A percentile compares a stretch with the other conserved stretches of the same genome.
These are phyloP conservation scores for Elymnias hypermnestra DNA, from an alignment of 1,140 invertebrate genomes.

Conservation along the genomic window DNA sequence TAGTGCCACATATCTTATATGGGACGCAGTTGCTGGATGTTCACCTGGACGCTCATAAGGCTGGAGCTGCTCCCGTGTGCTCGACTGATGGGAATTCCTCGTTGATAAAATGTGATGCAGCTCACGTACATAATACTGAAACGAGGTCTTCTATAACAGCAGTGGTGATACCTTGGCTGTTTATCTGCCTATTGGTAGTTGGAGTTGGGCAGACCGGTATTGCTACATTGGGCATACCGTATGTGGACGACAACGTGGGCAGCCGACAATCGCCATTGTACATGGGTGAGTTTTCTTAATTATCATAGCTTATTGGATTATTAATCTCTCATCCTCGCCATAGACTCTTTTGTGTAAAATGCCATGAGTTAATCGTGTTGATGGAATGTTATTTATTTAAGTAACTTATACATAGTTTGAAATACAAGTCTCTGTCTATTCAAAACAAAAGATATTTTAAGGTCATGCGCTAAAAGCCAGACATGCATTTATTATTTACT, in stretches of 20 bases:
- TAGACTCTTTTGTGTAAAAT: too few species aligned
- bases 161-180: slow-evolving; percentile 90
- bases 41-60: slow-evolving; percentile 77
- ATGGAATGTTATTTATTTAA: too few species aligned
- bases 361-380: too few species aligned
- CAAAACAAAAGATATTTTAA: too few species aligned
- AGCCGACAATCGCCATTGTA: slow-evolving; percentile 95
- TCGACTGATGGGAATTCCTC: slow-evolving; percentile 34
- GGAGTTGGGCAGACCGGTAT: slow-evolving; percentile 95
- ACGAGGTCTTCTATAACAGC: slow-evolving; percentile 86
- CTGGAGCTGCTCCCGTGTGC: slow-evolving; percentile 59
- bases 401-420: too few species aligned
- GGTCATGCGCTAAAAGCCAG: too few species aligned
- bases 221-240: slow-evolving; percentile 95
- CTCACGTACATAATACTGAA: slow-evolving; percentile 58
- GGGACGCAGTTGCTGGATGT: slow-evolving; percentile 83
- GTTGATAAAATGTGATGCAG: slow-evolving; percentile 37
- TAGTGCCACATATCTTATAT: slow-evolving; percentile 88
- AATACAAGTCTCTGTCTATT: too few species aligned
- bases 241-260: slow-evolving; percentile 95
- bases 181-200: slow-evolving; percentile 90
- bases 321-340: too few species aligned
- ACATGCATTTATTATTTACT: too few species aligned
- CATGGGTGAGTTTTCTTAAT: slow-evolving; percentile 82
- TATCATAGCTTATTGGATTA: too few species aligned